A percentile compares a stretch with the other conserved stretches of the same genome.
phyloP scores from a whole-genome alignment of 1,140 invertebrate genomes.

The Microplitis demolitor region DNA sequence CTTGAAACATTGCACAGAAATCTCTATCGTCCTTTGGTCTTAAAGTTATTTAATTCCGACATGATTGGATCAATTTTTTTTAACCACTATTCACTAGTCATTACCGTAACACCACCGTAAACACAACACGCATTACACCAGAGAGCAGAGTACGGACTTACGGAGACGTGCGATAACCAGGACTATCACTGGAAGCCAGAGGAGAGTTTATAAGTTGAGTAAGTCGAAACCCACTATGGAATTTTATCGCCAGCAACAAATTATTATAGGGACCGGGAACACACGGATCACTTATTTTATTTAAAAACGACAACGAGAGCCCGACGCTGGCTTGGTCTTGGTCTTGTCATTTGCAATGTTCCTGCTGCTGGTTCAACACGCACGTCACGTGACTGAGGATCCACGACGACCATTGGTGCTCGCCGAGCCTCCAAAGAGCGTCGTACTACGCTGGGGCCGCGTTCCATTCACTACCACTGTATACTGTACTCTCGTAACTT shows the following conservation, averaged over 20 bases:
- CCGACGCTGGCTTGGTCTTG: not conserved
- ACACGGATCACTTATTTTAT: not conserved
- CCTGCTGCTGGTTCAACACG: constrained; percentile 19
- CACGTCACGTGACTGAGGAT: constrained; percentile 15
- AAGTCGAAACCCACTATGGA: no score
- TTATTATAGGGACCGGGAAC: no score
- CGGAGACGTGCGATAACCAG: no score
- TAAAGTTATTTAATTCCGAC: no score
- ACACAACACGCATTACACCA: not conserved
- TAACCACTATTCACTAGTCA: no score
- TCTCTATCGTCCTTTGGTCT: no score
- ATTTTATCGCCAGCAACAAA: no score
- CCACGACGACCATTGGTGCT: constrained; percentile 11
- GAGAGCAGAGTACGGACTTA: not conserved
- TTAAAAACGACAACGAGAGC: not conserved
- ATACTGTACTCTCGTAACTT: not conserved
- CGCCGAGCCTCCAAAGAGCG: constrained; percentile 16
- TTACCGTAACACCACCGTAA: not conserved
- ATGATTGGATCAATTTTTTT: no score
- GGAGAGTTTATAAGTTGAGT: no score
- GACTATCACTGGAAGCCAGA: no score
- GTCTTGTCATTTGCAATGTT: constrained; percentile 25
- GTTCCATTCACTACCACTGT: constrained; percentile 24
- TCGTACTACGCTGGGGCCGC: constrained; percentile 23
- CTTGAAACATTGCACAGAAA: no score